These are phyloP conservation scores for Ylistrum balloti DNA, from an alignment of 1,140 invertebrate species.

Conservation along the genomic window DNA sequence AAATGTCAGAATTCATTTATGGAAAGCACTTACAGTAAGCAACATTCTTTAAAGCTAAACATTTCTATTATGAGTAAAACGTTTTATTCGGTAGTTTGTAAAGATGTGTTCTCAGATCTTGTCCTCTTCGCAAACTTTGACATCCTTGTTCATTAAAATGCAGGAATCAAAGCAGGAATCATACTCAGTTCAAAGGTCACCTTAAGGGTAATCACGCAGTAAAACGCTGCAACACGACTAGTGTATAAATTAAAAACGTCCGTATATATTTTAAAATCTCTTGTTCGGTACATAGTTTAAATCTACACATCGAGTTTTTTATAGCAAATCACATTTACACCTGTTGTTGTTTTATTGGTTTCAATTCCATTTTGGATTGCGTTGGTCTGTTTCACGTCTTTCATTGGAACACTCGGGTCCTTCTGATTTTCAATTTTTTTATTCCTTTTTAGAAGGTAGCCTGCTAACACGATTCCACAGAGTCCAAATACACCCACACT, in stretches of 20 bases:
- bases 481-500: background rate
- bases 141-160: background rate
- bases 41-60: too few relatives aligned
- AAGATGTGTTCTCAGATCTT: background rate
- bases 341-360: background rate
- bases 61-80: background rate
- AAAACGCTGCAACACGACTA: too few relatives aligned
- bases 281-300: background rate
- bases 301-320: background rate
- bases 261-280: background rate
- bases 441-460: background rate
- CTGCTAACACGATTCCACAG: background rate
- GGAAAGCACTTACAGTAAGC: too few relatives aligned
- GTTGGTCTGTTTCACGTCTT: background rate
- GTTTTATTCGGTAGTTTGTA: background rate
- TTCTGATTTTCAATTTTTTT: background rate
- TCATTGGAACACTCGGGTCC: background rate
- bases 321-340: background rate
- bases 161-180: background rate
- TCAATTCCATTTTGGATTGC: background rate
- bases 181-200: background rate
- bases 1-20: too few relatives aligned
- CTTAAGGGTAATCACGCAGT: too few relatives aligned
- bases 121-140: background rate
- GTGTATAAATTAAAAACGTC: background rate